Evolutionary conservation across 2,888 invertebrate genomes (phyloP).

Genomic region (Anarsia innoxiella): DNA sequence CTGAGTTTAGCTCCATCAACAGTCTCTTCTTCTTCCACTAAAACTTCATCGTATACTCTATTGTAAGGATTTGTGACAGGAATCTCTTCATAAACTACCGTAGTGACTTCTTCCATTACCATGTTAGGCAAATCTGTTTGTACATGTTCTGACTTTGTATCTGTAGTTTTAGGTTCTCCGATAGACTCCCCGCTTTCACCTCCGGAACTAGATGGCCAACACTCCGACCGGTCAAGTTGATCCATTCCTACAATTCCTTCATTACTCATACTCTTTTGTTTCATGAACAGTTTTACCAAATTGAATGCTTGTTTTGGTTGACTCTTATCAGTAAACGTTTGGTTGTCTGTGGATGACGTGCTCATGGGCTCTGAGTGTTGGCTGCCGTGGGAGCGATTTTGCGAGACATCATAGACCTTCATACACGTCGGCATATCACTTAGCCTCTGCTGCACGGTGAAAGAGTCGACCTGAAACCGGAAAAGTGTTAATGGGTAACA

Average conservation of each 20-base stretch:
- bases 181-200: conserved; percentile 77
- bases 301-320: conserved; percentile 84
- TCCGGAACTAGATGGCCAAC: conserved; percentile 83
- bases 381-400: conserved; percentile 59
- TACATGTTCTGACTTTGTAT: conserved; percentile 49
- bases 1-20: conserved; percentile 57
- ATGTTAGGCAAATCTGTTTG: conserved; percentile 75
- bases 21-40: conserved; percentile 64
- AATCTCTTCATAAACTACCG: conserved; percentile 59
- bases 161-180: conserved; percentile 55
- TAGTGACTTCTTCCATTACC: conserved; percentile 55
- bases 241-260: conserved; percentile 85
- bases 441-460: conserved; percentile 62
- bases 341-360: conserved; percentile 69
- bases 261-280: conserved; percentile 89
- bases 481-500: conserved; percentile 14
- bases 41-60: conserved; percentile 64
- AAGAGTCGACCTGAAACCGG: conserved; percentile 64
- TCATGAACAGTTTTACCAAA: conserved; percentile 91
- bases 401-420: conserved; percentile 69
- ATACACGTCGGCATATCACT: conserved; percentile 59
- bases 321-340: conserved; percentile 64
- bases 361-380: conserved; percentile 72
- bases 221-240: conserved; percentile 82
- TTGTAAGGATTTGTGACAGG: conserved; percentile 42